These are phyloP conservation scores for Euphydryas editha DNA, from an alignment of 2,888 invertebrate species.

Conservation along the genomic window DNA sequence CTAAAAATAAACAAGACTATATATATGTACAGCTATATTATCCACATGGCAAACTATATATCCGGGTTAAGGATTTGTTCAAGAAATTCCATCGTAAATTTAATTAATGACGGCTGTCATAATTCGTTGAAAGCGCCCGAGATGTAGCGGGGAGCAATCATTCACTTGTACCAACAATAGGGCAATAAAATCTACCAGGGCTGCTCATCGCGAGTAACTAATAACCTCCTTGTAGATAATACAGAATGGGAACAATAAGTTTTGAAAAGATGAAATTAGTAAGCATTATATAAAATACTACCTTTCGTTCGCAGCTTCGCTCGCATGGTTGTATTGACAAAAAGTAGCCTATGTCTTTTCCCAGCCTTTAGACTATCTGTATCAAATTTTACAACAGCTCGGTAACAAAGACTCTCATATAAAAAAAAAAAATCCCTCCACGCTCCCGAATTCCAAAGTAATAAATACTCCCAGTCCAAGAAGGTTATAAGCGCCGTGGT, in stretches of 20 bases:
- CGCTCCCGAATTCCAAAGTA: no score
- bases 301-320: no score
- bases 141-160: constrained; percentile 54
- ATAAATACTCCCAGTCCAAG: no score
- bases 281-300: no score
- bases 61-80: constrained; percentile 16
- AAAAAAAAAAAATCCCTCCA: no score
- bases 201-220: constrained; percentile 27
- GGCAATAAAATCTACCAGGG: constrained; percentile 64
- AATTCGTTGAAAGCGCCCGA: constrained; percentile 49
- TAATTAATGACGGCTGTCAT: constrained; percentile 70
- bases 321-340: no score
- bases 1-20: background rate
- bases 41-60: background rate
- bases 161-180: constrained; percentile 63
- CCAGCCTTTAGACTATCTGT: no score
- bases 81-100: constrained; percentile 56
- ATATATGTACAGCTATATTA: background rate
- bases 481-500: no score
- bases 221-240: constrained; percentile 25
- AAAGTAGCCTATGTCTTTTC: no score
- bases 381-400: no score
- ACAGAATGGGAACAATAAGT: constrained; percentile 15
- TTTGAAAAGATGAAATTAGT: background rate
- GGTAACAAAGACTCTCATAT: no score